Conservation (phyloP, 2,797 vertebrate species). For the Natrix natrix region DNA sequence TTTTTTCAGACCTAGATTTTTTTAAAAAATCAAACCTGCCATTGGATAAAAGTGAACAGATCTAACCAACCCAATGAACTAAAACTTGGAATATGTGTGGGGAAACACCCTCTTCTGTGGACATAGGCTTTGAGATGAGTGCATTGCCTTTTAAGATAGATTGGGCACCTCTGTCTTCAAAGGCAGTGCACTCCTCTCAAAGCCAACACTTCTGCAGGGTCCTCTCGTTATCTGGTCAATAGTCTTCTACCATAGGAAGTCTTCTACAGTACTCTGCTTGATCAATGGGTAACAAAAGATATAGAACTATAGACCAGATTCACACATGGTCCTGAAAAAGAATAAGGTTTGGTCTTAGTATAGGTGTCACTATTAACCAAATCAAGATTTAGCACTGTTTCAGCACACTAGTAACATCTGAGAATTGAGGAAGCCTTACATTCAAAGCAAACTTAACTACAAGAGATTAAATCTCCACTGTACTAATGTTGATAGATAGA, state of each 20-base stretch:
- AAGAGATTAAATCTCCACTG: not conserved
- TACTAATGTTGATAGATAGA: not conserved
- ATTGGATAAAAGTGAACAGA: not conserved
- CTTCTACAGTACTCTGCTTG: not conserved
- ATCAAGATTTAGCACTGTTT: not conserved
- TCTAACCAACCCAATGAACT: not conserved
- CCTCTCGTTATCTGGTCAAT: not conserved
- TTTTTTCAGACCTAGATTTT: not conserved
- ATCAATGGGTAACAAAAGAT: not conserved
- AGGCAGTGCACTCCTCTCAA: not conserved
- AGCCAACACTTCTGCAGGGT: not conserved
- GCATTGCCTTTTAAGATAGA: not conserved
- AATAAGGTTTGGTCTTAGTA: not conserved
- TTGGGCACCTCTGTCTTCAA: not conserved
- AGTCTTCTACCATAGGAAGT: not conserved
- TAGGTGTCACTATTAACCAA: not conserved
- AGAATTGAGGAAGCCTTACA: not conserved
- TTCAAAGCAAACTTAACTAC: not conserved
- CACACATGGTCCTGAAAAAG: not conserved
- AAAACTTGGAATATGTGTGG: no score
- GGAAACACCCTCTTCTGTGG: not conserved
- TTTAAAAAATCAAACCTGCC: not conserved
- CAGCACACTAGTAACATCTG: not conserved
- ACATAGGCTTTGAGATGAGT: not conserved
- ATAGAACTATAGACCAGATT: not conserved